phyloP scores from a whole-genome alignment of 2,888 invertebrate species.

The Chymomyza amoena region DNA sequence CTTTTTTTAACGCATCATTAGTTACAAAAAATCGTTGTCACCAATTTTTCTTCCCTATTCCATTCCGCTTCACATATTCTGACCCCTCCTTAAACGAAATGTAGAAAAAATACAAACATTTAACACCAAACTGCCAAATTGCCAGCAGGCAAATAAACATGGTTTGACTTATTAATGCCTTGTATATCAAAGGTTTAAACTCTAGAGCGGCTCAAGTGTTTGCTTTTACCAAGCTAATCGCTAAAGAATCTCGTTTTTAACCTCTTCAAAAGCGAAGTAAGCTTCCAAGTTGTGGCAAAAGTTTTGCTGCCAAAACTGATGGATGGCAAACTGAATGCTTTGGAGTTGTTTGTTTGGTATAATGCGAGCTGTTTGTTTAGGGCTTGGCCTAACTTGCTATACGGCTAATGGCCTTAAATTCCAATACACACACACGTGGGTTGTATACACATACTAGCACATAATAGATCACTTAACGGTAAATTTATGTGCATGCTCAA shows the following conservation, averaged over 20 bases:
- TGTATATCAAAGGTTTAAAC: slow-evolving; percentile 44
- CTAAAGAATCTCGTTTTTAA: slow-evolving; percentile 18
- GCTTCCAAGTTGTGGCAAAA: not conserved
- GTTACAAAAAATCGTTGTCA: too few relatives aligned
- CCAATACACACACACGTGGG: not conserved
- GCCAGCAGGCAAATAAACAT: slow-evolving; percentile 19
- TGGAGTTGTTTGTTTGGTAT: not conserved
- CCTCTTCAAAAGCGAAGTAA: not conserved
- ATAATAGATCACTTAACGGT: slow-evolving; percentile 56
- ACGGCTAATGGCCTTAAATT: slow-evolving; percentile 3
- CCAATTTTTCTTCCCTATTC: too few relatives aligned
- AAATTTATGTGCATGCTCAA: slow-evolving; percentile 59
- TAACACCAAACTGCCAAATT: not conserved
- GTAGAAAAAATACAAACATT: not conserved
- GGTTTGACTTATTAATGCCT: slow-evolving; percentile 65
- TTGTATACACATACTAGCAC: not conserved
- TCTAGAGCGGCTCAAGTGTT: slow-evolving; percentile 9
- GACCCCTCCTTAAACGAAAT: too few relatives aligned
- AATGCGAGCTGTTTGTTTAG: slow-evolving; percentile 33
- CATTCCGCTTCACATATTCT: too few relatives aligned
- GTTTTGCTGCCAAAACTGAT: not conserved
- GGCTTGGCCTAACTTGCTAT: slow-evolving; percentile 7
- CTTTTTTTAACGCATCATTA: too few relatives aligned
- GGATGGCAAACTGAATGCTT: not conserved
- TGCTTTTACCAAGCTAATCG: not conserved